phyloP scores from a whole-genome alignment of 2,113 vertebrate genomes.

The Cryptotis parvus region DNA sequence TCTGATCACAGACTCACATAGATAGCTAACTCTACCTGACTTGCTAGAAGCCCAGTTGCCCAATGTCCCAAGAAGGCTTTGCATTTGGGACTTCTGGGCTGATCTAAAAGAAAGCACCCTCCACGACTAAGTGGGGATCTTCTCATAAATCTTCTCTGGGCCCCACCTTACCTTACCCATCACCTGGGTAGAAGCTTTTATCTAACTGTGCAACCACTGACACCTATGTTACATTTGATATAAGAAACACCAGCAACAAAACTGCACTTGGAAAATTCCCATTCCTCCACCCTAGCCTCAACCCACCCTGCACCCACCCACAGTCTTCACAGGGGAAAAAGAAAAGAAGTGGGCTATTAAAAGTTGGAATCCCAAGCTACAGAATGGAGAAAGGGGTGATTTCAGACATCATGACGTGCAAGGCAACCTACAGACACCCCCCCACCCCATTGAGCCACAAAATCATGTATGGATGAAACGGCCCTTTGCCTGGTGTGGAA shows the following conservation, averaged over 20 bases:
- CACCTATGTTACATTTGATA: neutral
- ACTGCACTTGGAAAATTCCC: conserved; percentile 22
- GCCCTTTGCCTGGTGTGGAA: neutral
- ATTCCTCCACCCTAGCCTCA: neutral
- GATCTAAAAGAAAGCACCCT: neutral
- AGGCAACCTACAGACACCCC: neutral
- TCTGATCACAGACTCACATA: neutral
- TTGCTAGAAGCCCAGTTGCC: neutral
- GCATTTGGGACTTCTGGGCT: neutral
- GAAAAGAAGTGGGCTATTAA: neutral
- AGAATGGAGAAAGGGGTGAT: conserved; percentile 47
- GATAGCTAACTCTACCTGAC: neutral
- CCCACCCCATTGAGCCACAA: neutral
- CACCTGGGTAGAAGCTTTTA: too few species aligned
- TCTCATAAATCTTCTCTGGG: neutral
- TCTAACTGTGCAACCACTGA: neutral
- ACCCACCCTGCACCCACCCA: neutral
- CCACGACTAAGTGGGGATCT: neutral
- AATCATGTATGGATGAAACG: neutral
- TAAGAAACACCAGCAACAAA: neutral
- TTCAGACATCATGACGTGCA: neutral
- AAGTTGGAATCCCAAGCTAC: neutral
- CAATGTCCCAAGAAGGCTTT: neutral
- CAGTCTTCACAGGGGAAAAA: neutral
- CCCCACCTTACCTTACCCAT: too few species aligned